Evolutionary conservation across 2,888 invertebrate genomes (phyloP), one percentile per base, ranked within the genome.

Genomic region (Andrena hattorfiana): DNA sequence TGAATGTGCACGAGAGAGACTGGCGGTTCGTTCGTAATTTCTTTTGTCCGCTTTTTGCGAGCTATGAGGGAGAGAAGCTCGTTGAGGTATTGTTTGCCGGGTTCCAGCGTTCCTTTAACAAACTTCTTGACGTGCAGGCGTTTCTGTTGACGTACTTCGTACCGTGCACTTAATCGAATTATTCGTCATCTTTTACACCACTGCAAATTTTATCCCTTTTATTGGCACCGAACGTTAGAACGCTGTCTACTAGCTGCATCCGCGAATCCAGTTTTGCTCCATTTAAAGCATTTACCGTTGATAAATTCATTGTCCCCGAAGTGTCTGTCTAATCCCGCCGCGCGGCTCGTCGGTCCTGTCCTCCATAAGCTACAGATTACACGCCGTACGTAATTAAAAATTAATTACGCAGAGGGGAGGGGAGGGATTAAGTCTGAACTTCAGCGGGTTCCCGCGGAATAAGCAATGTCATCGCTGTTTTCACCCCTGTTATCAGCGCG

Each of bases 341-440:
- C 56, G 23, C 23, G 56, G 20, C 4, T 10, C 56, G 56, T 13
- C 6, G 16, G 7, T 16, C 20, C 26, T 28, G 13, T 7, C 2
- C 30, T 32, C 23, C 32, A 16, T n/a, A 20, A 70, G 20, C 66
- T 30, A 42, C 67, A 30, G 28, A 67, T 67, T 42, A 59, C 5
- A 42, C 20, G 35, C 28, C 8, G n/a, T 28, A 16, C 35, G 23
- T 75, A 75, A 75, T 75, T 67, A 75, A 75, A 60, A 67, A 66
- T 48, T 20, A 35, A 60, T 59, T 48, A 67, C 23, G 26, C 67
- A 30, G 16, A 42, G 13, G 42, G 42, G 4, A 1, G 16, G n/a
- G 16, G 16, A 3, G 8, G 60, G 42, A 70, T 62, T 54, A 63
- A 13, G 32, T 2, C 26, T 23, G 2, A 26, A 23, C 26, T 35